These are phyloP conservation scores for Darevskia mixta DNA, from an alignment of 2,797 vertebrate genomes.

Conservation along the genomic window DNA sequence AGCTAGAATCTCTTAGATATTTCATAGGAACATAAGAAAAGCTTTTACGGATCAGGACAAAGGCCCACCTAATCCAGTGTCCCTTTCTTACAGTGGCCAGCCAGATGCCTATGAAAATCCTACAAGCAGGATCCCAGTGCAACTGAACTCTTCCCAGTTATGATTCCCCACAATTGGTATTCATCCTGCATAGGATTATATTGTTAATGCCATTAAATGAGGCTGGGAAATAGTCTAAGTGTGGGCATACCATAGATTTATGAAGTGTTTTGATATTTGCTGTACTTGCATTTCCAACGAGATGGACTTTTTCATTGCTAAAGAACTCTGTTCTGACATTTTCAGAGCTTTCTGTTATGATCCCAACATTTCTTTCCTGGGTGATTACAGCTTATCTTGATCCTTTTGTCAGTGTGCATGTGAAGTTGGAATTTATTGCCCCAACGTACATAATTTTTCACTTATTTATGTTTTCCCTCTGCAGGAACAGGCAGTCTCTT, in stretches of 20 bases:
- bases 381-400: background rate
- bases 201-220: background rate
- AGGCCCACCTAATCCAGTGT: no score
- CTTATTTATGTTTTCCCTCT: background rate
- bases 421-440: background rate
- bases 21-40: no score
- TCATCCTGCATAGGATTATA: background rate
- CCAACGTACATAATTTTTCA: no score
- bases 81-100: no score
- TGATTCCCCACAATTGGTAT: background rate
- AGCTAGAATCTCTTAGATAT: background rate
- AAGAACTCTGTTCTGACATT: background rate
- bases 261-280: background rate
- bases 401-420: background rate
- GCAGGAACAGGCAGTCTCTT: background rate
- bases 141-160: no score
- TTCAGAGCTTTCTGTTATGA: conserved; percentile 3
- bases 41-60: no score
- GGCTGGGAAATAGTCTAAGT: background rate
- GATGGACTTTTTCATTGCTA: background rate
- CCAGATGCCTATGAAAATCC: no score
- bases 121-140: no score
- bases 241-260: background rate
- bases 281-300: background rate
- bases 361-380: background rate